Base-by-base conservation (phyloP, 2,113 vertebrate genomes). In the Paracanthobrama guichenoti region DNA sequence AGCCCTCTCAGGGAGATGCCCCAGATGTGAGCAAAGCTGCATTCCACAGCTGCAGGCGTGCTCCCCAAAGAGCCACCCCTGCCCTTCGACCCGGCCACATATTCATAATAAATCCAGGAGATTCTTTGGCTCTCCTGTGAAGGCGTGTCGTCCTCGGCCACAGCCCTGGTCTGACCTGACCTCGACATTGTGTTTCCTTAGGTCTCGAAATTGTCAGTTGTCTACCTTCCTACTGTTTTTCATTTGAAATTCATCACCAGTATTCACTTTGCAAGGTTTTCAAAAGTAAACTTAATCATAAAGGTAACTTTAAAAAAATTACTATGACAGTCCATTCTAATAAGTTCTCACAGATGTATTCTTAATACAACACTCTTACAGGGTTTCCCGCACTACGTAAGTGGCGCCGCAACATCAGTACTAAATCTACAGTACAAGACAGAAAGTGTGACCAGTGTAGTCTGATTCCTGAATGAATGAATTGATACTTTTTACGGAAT, bases 71-170 rank as follows among this genome's bases (percentile, higher is more conserved):
- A 87, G 87, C 82, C 69, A 66, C 86, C 62, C 84, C 57, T 89
- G 88, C 89, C 90, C 90, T 90, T 87, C 81, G 87, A 55, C 87
- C 90, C 90, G 76, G 74, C 76, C 20, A 67, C 81, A 83, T 78
- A 85, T 80, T 89, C 85, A 89, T 88, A 89, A 89, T 89, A 90
- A 89, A 90, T 88, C 74, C 75, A 35, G 81, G 86, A 87, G 81
- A 82, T 84, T 87, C 84, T 88, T 79, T 81, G 24, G 50, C 85
- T 83, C 79, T 86, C 66, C 50, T 79, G 79, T 59, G 83, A 87
- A 81, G 87, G 81, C 28, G 84, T 84, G 85, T 87, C 79, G 57
- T 57, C 22, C 44, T 78, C 46, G 8, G 46, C 82, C 26, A 39
- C 71, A 42, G 79, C 78, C 57, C 83, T 20, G 26, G 48, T 57